phyloP scores from a whole-genome alignment of 2,888 invertebrate species.

The Xylophagus ater region DNA sequence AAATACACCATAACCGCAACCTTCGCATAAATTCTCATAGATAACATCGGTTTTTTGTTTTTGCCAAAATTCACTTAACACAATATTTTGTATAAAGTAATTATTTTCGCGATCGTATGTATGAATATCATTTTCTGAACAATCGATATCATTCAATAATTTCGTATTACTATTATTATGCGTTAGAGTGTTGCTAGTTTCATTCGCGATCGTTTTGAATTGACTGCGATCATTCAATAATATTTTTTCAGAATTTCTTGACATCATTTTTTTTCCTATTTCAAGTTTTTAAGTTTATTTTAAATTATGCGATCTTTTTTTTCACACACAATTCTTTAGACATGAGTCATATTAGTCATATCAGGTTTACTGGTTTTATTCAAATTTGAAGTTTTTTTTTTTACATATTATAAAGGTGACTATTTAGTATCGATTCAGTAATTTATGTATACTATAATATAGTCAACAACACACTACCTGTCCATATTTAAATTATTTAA shows the following conservation, averaged over 20 bases:
- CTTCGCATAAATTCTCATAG: conserved; percentile 36
- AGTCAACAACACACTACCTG: too few species aligned
- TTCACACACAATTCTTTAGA: conserved; percentile 8
- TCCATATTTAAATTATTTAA: too few species aligned
- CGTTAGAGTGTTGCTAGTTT: neutral
- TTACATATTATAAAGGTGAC: too few species aligned
- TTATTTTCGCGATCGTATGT: conserved; percentile 1
- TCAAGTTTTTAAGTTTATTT: neutral
- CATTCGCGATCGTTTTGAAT: neutral
- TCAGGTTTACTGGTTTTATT: conserved; percentile 2
- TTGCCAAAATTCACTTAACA: conserved; percentile 12
- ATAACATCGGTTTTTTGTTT: conserved; percentile 6
- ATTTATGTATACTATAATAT: too few species aligned
- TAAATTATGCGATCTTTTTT: neutral
- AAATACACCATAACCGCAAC: conserved; percentile 36
- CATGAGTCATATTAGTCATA: conserved; percentile 11
- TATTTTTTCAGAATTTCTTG: conserved; percentile 11
- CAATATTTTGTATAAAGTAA: conserved; percentile 7
- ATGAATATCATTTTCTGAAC: neutral
- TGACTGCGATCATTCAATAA: conserved; percentile 1
- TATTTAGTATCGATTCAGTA: too few species aligned
- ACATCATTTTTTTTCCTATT: conserved; percentile 14
- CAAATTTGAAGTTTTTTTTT: too few species aligned
- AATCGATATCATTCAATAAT: too few species aligned
- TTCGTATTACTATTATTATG: too few species aligned